A percentile compares a stretch with the other conserved stretches of the same genome.
These are phyloP conservation scores for Halcyon chelicuti DNA, from an alignment of 2,797 vertebrate species.

Conservation along the genomic window DNA sequence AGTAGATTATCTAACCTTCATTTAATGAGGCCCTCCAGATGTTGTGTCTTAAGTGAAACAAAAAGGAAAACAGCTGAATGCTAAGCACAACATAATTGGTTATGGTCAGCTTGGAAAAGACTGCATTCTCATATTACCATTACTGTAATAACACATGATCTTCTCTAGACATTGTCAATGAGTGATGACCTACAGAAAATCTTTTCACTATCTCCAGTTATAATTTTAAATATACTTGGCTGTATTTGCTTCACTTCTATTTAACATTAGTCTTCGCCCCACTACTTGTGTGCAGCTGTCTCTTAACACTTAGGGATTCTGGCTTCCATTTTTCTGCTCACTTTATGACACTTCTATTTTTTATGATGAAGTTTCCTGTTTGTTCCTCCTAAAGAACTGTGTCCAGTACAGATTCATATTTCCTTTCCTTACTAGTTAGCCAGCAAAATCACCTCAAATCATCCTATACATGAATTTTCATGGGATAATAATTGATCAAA, in stretches of 20 bases:
- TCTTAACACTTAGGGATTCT: neutral
- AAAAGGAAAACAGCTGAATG: constrained; percentile 56
- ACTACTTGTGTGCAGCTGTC: neutral
- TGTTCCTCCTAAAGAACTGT: neutral
- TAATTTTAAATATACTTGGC: neutral
- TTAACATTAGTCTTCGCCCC: neutral
- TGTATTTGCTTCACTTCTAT: neutral
- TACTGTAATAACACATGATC: neutral
- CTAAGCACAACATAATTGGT: constrained; percentile 23
- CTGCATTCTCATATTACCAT: neutral
- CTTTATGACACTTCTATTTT: neutral
- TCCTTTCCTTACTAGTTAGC: neutral
- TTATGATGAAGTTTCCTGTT: neutral
- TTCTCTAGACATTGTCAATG: constrained; percentile 5
- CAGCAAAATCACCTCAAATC: neutral
- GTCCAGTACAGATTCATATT: neutral
- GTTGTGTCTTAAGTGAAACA: constrained; percentile 31
- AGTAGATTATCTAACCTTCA: constrained; percentile 32
- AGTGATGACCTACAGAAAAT: constrained; percentile 35
- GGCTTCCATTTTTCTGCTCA: neutral
- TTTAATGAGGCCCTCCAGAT: constrained; percentile 60
- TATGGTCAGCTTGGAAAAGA: constrained; percentile 26
- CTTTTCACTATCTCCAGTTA: neutral
- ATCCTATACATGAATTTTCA: neutral
- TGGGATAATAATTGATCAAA: neutral